Evolutionary conservation across 2,888 invertebrate genomes (phyloP), one percentile per base, ranked within the genome.

Genomic region (Sarcophaga subvicina): DNA sequence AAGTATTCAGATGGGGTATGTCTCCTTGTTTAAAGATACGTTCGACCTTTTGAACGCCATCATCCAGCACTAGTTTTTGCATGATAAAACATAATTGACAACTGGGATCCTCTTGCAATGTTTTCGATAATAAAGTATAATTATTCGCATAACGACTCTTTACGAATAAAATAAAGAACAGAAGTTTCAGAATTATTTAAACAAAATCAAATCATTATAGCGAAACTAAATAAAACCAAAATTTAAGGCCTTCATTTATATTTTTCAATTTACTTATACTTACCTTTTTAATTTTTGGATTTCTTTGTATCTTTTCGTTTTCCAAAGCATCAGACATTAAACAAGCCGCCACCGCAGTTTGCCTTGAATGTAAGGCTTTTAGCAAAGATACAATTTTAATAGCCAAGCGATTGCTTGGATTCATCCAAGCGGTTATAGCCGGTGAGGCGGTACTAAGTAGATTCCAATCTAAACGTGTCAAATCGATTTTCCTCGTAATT

Each of bases 341-440:
- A 91, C 98, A 98, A 77, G 98, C 98, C 83, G 98, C 96, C 17
- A 98, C 97, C 22, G 98, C 97, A 4, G 97, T 97, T 47, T 96
- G 96, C 79, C 98, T 94, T 70, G 96, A 94, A 87, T 97, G 97
- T 94, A 97, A 95, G 2, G 96, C 96, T 63, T 97, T 95, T 89
- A 97, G 95, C 94, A 98, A 95, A 80, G 97, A 96, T 54, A 97
- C 96, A 71, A 97, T 96, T 89, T 97, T 95, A 86, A 97, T 97
- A 71, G 98, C 97, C 85, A 99, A 95, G 22, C 98, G 95, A 94
- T 98, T 98, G 93, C 97, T 96, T 0, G 99, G 98, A 94, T 98
- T 98, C 96, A 99, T 96, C 99, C 99, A 99, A 1, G 99, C 98
- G 91, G 98, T 98, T 90, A 99, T 99, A 0, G 98, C 98, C 0